Evolutionary conservation across 2,888 invertebrate species (phyloP).

Genomic region (Volucella inanis): DNA sequence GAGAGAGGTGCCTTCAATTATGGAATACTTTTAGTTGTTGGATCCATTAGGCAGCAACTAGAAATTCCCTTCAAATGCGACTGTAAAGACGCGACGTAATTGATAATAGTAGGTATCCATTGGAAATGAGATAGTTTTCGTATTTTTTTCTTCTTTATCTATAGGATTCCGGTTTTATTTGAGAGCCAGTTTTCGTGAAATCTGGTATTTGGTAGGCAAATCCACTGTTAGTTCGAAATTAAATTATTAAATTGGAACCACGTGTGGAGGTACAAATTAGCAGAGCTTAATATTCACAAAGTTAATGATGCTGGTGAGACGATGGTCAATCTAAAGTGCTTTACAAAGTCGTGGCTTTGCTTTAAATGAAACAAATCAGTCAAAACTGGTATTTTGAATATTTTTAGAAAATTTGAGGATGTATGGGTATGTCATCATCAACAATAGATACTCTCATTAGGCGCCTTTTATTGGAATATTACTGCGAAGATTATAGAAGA

Average conservation of each 20-base stretch:
- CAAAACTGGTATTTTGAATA: constrained; percentile 16
- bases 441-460: no score
- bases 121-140: constrained; percentile 40
- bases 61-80: constrained; percentile 4
- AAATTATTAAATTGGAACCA: constrained; percentile 17
- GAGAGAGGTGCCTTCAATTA: constrained; percentile 27
- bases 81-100: neutral
- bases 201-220: constrained; percentile 10
- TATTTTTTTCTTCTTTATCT: constrained; percentile 27
- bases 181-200: neutral
- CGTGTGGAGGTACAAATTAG: constrained; percentile 40
- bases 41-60: constrained; percentile 27
- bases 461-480: no score
- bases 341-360: constrained; percentile 21
- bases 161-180: constrained; percentile 5
- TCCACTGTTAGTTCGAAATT: constrained; percentile 10
- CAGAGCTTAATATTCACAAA: constrained; percentile 4
- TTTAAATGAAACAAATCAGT: neutral
- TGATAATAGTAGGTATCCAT: constrained; percentile 21
- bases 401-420: neutral
- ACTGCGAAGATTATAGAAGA: no score
- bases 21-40: constrained; percentile 40
- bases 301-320: constrained; percentile 2
- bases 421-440: no score
- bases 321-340: constrained; percentile 13